Conservation (phyloP, 2,888 invertebrate species). For the Ptychoptera albimana region DNA sequence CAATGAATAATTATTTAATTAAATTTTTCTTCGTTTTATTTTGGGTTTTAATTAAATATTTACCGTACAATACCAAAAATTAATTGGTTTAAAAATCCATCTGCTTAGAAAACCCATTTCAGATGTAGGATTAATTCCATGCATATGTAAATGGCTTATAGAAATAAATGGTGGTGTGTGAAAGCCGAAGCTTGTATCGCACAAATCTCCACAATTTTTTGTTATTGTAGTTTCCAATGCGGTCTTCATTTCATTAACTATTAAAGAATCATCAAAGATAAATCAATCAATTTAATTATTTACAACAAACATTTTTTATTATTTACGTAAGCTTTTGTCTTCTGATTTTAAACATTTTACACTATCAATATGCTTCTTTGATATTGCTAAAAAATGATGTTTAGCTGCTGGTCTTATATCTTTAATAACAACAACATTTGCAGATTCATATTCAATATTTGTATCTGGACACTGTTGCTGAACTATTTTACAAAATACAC, state of each 20-base stretch:
- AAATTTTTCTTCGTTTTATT: too few species aligned
- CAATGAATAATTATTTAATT: too few species aligned
- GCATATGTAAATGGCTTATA: conserved; percentile 69
- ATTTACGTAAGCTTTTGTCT: conserved; percentile 56
- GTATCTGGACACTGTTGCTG: conserved; percentile 39
- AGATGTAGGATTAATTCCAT: conserved; percentile 63
- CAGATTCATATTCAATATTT: conserved; percentile 52
- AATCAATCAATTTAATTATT: neutral
- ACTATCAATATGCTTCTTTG: conserved; percentile 61
- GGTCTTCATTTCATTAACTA: neutral
- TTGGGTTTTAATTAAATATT: conserved; percentile 14
- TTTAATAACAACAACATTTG: conserved; percentile 59
- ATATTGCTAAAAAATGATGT: conserved; percentile 63
- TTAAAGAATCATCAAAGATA: conserved; percentile 3
- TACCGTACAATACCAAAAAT: conserved; percentile 74
- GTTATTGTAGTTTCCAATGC: conserved; percentile 40
- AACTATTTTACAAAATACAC: conserved; percentile 62
- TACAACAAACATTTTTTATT: neutral
- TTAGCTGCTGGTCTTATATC: conserved; percentile 70
- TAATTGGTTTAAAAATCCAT: conserved; percentile 52
- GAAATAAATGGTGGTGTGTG: conserved; percentile 86
- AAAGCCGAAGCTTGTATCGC: conserved; percentile 52
- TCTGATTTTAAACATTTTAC: conserved; percentile 46
- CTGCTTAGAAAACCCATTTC: conserved; percentile 51
- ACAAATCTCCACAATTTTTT: conserved; percentile 29